Evolutionary conservation across 2,113 vertebrate genomes (phyloP).

Genomic region (Condylura cristata): DNA sequence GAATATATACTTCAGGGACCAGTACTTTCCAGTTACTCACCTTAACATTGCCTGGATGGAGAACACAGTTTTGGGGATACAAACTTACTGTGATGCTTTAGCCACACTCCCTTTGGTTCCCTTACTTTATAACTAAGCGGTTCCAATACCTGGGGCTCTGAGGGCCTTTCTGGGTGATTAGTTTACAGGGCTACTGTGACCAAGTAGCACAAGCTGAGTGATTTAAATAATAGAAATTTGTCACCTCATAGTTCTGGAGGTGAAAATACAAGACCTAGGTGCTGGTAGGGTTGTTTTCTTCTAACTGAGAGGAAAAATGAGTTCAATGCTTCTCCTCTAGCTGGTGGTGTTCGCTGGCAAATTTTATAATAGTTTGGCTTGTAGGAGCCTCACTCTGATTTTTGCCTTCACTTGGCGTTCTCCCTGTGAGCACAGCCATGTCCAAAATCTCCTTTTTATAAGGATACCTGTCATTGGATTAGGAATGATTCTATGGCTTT

Average conservation of each 20-base stretch:
- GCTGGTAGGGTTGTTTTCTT: neutral
- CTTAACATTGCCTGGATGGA: neutral
- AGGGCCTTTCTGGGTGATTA: neutral
- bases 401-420: neutral
- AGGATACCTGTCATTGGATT: neutral
- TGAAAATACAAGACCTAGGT: neutral
- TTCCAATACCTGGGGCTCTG: neutral
- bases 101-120: neutral
- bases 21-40: neutral
- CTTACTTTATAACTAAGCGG: neutral
- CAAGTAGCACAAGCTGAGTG: neutral
- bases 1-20: neutral
- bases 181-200: neutral
- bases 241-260: neutral
- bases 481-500: neutral
- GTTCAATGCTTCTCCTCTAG: neutral
- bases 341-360: neutral
- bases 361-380: neutral
- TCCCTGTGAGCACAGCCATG: neutral
- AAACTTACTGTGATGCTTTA: neutral
- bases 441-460: neutral
- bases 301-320: neutral
- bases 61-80: neutral
- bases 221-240: neutral
- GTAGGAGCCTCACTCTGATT: neutral